Evolutionary conservation across 2,113 vertebrate species (phyloP).

Genomic region (Menura novaehollandiae): DNA sequence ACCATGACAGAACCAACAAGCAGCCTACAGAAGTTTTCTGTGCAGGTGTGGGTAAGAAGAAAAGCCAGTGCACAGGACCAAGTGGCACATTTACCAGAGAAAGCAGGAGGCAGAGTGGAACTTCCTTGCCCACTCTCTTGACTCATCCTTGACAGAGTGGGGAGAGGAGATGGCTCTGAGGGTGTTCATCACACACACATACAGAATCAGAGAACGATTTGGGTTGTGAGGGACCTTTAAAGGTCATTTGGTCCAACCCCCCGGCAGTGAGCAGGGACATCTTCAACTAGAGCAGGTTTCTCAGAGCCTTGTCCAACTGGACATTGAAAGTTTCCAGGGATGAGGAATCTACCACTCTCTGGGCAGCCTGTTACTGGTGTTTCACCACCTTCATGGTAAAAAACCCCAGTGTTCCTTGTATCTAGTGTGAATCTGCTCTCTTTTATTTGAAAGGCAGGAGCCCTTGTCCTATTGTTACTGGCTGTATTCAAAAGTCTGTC

Average conservation of each 20-base stretch:
- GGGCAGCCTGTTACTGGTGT: background rate
- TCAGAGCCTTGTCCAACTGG: background rate
- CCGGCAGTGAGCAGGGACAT: background rate
- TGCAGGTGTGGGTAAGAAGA: background rate
- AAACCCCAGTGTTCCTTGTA: background rate
- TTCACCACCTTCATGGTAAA: background rate
- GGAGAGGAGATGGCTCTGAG: background rate
- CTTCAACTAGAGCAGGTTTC: background rate
- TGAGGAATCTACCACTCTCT: background rate
- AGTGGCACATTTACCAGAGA: background rate
- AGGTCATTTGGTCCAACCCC: background rate
- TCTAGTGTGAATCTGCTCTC: background rate
- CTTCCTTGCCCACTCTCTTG: background rate
- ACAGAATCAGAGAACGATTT: background rate
- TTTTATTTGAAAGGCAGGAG: background rate
- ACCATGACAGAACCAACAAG: background rate
- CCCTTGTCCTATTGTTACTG: accelerated
- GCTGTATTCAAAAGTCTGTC: background rate
- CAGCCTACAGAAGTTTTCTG: background rate
- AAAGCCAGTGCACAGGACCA: background rate
- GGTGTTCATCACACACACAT: background rate
- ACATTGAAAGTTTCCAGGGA: background rate
- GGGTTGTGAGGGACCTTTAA: background rate
- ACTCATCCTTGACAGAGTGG: background rate
- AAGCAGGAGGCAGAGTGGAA: background rate